Base-by-base conservation (phyloP, 2,888 invertebrate genomes). In the Lithophane socia region DNA sequence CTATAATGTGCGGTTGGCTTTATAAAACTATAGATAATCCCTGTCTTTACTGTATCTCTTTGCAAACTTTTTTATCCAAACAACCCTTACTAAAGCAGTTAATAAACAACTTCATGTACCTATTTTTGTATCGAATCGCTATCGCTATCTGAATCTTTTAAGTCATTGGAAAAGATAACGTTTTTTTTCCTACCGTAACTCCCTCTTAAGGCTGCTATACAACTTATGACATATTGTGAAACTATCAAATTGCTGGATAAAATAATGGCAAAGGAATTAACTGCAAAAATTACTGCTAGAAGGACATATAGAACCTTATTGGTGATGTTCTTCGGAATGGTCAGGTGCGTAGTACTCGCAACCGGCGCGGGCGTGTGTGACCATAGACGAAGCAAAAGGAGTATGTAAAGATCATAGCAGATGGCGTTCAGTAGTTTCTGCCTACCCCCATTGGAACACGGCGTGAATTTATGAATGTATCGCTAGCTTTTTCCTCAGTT, bases 171-270 rank as follows among this genome's bases (percentile, higher is more conserved):
- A 56, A 52, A 37, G 1, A 13, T 21, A 7, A 9, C 3, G 37
- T 52, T 24, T 44, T 44, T 8, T 67, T 44, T 18, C 10, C 16
- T 67, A 60, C 64, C 82, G 82, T 85, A 82, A 81, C 75, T 75
- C 64, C 67, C 47, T 60, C 5, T 21, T 29, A 52, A 61, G 3
- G 4, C 24, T 4, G 69, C 4, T 71, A 24, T n/a, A 71, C 49
- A 71, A 54, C 70, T 74, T 74, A 2, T 42, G 49, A 74, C 18
- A 13, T 80, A 49, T 60, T 42, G 12, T 68, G 12, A 68, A n/a
- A 21, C 8, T 63, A 52, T 52, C 13, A 3, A 71, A 58, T 63
- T 78, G 29, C 12, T 64, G 12, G 42, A 10, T n/a, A 63, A 16
- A 56, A 37, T 44, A 21, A 5, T 24, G 2, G 5, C 12, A 18